phyloP scores from a whole-genome alignment of 2,797 vertebrate species.

The Cynopterus sphinx region DNA sequence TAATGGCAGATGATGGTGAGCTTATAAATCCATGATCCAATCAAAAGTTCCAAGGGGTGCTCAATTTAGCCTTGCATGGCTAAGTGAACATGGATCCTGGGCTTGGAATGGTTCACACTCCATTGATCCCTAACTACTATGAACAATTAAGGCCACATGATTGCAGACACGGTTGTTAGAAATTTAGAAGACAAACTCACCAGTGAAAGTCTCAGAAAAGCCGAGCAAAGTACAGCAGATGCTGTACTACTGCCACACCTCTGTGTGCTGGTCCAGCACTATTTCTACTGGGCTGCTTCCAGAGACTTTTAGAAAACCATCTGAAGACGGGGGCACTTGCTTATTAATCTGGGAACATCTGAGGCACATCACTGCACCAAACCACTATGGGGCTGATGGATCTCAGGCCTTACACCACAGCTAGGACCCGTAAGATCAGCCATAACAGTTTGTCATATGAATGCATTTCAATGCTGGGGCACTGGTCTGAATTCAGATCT shows the following conservation, averaged over 20 bases:
- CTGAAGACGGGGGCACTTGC: background rate
- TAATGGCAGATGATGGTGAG: background rate
- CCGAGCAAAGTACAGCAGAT: background rate
- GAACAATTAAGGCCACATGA: background rate
- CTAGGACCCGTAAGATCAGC: background rate
- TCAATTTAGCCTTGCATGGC: background rate
- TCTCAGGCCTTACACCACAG: background rate
- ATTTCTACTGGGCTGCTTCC: background rate
- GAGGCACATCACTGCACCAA: background rate
- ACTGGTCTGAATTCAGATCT: background rate
- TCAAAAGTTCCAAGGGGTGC: background rate
- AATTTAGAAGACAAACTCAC: slow-evolving; percentile 21
- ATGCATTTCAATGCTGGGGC: background rate
- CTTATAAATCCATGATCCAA: background rate
- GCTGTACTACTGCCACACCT: background rate
- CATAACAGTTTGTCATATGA: background rate
- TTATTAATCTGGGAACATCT: background rate
- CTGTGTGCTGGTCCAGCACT: background rate
- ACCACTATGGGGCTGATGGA: background rate
- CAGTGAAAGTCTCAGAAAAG: background rate
- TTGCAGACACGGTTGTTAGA: background rate
- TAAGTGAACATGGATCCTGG: background rate
- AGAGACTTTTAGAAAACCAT: background rate
- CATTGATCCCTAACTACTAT: background rate
- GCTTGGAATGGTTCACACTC: background rate